Evolutionary conservation across 2,113 vertebrate species (phyloP).

Genomic region (Girardinichthys multiradiatus): DNA sequence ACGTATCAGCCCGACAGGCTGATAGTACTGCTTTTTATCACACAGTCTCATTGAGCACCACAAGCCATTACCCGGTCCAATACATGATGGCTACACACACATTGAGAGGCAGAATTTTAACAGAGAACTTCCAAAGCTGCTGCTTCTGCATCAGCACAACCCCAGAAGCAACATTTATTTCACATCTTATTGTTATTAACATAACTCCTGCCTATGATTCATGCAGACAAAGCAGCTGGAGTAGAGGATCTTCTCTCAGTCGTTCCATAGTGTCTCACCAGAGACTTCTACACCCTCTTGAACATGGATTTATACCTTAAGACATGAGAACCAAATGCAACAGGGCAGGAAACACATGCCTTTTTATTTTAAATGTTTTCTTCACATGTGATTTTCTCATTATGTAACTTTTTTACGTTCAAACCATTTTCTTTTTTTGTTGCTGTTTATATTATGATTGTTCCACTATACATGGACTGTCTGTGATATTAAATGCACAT

Average conservation of each 20-base stretch:
- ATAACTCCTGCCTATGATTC: slow-evolving; percentile 28
- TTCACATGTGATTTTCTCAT: slow-evolving; percentile 26
- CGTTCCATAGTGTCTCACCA: slow-evolving; percentile 5
- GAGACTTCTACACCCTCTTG: slow-evolving; percentile 26
- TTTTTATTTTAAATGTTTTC: slow-evolving; percentile 60
- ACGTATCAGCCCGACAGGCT: slow-evolving; percentile 84
- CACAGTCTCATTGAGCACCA: slow-evolving; percentile 80
- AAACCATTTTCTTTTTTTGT: no score
- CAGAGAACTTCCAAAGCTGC: slow-evolving; percentile 20
- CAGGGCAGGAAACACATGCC: slow-evolving; percentile 53
- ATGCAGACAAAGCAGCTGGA: slow-evolving; percentile 5
- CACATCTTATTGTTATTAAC: background rate
- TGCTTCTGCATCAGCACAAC: background rate
- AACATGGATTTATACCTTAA: slow-evolving; percentile 37
- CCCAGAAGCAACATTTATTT: background rate
- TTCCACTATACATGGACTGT: no score
- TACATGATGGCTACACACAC: slow-evolving; percentile 48
- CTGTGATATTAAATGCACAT: no score
- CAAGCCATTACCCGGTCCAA: slow-evolving; percentile 77
- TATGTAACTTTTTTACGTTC: background rate
- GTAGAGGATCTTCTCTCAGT: no score
- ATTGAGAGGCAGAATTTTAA: slow-evolving; percentile 25
- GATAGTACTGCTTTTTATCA: slow-evolving; percentile 87
- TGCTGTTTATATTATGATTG: no score
- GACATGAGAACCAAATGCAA: slow-evolving; percentile 46